Base-by-base conservation (phyloP, 2,888 invertebrate species). In the Ypsolopha scabrella region DNA sequence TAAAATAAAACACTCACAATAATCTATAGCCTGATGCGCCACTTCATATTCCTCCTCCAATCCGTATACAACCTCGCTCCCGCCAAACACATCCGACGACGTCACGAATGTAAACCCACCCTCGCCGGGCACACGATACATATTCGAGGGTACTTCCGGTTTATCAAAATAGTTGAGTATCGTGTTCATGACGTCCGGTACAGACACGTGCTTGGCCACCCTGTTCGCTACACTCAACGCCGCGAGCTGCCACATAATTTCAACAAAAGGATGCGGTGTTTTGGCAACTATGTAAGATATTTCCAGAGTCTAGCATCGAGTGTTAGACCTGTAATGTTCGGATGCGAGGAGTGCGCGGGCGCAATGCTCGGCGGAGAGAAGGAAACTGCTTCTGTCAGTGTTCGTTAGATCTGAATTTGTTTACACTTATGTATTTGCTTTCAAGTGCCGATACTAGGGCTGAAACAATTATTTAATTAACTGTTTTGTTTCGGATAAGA, bases 1-100 rank as follows among this genome's bases (percentile, higher is more conserved):
- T 24, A 24, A 13, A 9, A 7, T 9, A 7, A 43, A 6, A 9
- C 14, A 24, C 13, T 43, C 43, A 24, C 13, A 14, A n/a, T n/a
- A n/a, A 1, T 43, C 43, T 9, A 43, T 24, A 13, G 8, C 41
- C 13, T 8, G 38, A 38, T 7, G 7, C 41, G 11, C 41, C 34
- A 46, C 35, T 24, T 46, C 46, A 34, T 34, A 43, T n/a, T 11
- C 46, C 35, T 46, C 46, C 7, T 46, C 46, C 46, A 35, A 10
- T n/a, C 46, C 46, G 6, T 46, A 7, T 7, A 46, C 34, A 10
- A 8, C 59, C 38, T 59, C 65, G 43, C 68, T 73, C 11, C 70
- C 75, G 41, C 38, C 39, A n/a, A 11, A 9, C 47, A 41, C 46
- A 37, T 41, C 52, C 36, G 13, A 13, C 24, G 24, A 24, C 24